phyloP scores from a whole-genome alignment of 2,113 vertebrate genomes.

The Varanus komodoensis region DNA sequence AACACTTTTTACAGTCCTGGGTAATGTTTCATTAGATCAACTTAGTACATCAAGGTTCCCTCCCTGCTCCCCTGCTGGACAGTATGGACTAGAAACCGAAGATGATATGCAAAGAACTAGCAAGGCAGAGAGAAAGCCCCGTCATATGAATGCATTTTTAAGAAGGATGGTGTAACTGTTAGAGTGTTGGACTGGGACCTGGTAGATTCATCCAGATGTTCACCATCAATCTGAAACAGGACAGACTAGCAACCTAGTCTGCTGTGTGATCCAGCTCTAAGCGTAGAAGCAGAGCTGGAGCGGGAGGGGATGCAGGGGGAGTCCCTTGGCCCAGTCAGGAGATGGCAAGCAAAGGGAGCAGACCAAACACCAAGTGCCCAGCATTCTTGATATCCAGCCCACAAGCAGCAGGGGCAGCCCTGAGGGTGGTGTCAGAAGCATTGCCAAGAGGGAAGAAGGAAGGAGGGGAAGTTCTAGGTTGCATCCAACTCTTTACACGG shows the following conservation, averaged over 20 bases:
- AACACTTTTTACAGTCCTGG: not conserved
- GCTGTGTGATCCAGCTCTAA: not conserved
- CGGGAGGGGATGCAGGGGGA: no score
- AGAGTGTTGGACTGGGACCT: no score
- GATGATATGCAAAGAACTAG: not conserved
- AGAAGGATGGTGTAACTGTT: not conserved
- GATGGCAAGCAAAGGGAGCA: no score
- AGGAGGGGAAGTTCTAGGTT: no score
- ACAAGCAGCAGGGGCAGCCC: no score
- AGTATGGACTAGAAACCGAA: not conserved
- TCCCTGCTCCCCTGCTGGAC: not conserved
- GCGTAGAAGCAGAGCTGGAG: not conserved
- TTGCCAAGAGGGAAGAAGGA: no score
- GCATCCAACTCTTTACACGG: no score
- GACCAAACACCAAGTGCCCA: no score
- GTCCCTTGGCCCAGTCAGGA: no score
- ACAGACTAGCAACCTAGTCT: not conserved
- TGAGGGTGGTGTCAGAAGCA: no score
- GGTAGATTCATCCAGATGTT: no score
- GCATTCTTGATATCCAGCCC: no score
- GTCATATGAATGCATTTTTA: not conserved
- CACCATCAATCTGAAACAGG: not conserved
- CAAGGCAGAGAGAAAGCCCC: not conserved
- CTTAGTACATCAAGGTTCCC: not conserved
- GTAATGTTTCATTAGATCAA: constrained; percentile 7